Conservation (phyloP, 2,797 vertebrate species). For the Threskiornis aethiopicus region DNA sequence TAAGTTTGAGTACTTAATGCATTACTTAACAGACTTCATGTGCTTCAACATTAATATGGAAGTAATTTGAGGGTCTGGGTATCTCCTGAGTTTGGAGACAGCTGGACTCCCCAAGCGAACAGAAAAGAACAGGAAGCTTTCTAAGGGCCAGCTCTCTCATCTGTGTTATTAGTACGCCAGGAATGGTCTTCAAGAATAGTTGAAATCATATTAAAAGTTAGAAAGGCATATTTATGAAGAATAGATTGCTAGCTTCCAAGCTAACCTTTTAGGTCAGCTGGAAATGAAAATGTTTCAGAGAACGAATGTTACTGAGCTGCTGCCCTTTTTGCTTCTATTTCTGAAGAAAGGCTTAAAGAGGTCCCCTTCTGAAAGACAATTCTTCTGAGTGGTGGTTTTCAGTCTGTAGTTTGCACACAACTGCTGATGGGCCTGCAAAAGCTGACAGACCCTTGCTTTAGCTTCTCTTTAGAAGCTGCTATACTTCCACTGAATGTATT, state of each 20-base stretch:
- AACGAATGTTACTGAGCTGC: background rate
- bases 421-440: background rate
- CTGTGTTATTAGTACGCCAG: background rate
- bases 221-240: background rate
- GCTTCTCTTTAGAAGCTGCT: background rate
- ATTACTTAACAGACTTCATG: background rate
- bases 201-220: background rate
- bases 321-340: background rate
- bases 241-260: background rate
- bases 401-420: background rate
- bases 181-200: background rate
- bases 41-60: background rate
- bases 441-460: background rate
- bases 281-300: constrained; percentile 6
- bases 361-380: background rate
- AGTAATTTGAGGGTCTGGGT: background rate
- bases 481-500: background rate
- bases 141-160: background rate
- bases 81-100: background rate
- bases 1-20: background rate
- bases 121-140: background rate
- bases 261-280: background rate
- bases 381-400: background rate
- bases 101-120: background rate
- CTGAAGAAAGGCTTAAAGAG: background rate